phyloP scores from a whole-genome alignment of 64 coral and sea anemone genomes.

The Trachythela sp. region DNA sequence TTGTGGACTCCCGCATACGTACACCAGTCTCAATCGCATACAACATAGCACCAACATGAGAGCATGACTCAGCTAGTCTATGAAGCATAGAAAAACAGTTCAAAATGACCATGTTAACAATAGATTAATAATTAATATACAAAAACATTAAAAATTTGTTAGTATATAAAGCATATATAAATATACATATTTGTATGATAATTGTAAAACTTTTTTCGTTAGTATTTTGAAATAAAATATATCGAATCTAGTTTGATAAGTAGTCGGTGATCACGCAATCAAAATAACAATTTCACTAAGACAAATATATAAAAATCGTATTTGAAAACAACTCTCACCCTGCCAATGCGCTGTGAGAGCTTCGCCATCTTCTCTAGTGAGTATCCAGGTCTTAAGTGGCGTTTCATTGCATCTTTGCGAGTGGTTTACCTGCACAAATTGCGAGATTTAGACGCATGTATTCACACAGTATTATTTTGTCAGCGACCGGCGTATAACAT shows the following conservation, averaged over 20 bases:
- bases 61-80: constrained; percentile 41
- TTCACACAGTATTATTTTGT: background rate
- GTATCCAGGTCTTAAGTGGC: background rate
- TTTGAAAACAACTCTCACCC: background rate
- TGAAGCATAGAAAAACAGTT: background rate
- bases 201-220: too few species aligned
- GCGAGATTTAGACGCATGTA: background rate
- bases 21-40: constrained; percentile 44
- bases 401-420: background rate
- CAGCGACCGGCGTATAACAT: background rate
- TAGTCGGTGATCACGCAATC: background rate
- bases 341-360: background rate
- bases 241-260: too few species aligned
- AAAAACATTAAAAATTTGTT: background rate
- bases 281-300: background rate
- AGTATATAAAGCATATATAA: background rate
- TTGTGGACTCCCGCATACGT: constrained; percentile 38
- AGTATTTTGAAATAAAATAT: too few species aligned
- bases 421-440: background rate
- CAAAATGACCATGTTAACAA: too few species aligned
- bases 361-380: background rate
- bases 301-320: background rate
- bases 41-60: constrained; percentile 51
- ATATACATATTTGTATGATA: too few species aligned
- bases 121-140: too few species aligned